Conservation (phyloP, 2,113 vertebrate genomes). For the Mastomys natalensis region DNA sequence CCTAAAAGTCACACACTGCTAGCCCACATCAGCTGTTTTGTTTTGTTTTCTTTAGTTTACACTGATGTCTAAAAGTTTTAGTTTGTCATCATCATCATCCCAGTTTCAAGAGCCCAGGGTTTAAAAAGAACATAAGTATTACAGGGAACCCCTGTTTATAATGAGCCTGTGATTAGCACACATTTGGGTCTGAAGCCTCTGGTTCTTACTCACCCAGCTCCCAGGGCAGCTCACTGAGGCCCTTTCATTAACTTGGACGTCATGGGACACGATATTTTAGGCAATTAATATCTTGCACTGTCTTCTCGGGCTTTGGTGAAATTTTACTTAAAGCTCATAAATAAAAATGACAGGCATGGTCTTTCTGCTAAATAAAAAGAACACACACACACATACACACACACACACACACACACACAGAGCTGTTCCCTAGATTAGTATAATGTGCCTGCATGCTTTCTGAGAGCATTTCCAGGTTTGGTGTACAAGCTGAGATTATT, state of each 20-base stretch:
- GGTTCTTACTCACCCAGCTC: too few relatives aligned
- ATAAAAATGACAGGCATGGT: neutral
- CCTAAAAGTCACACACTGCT: neutral
- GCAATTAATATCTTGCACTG: neutral
- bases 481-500: too few relatives aligned
- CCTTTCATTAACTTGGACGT: neutral
- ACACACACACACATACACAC: neutral
- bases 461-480: neutral
- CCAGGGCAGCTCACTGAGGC: too few relatives aligned
- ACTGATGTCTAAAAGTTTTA: neutral
- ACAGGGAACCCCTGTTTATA: neutral
- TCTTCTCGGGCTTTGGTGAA: neutral
- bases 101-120: neutral
- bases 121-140: neutral
- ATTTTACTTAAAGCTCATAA: slow-evolving; percentile 9
- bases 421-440: neutral
- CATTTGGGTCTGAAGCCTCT: neutral
- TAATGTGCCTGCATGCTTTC: neutral
- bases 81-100: neutral
- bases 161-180: neutral
- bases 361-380: slow-evolving; percentile 20
- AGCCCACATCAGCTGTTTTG: neutral
- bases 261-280: neutral
- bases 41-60: neutral
- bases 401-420: neutral